Evolutionary conservation across 2,797 vertebrate species (phyloP).

Genomic region (Helostoma temminkii): DNA sequence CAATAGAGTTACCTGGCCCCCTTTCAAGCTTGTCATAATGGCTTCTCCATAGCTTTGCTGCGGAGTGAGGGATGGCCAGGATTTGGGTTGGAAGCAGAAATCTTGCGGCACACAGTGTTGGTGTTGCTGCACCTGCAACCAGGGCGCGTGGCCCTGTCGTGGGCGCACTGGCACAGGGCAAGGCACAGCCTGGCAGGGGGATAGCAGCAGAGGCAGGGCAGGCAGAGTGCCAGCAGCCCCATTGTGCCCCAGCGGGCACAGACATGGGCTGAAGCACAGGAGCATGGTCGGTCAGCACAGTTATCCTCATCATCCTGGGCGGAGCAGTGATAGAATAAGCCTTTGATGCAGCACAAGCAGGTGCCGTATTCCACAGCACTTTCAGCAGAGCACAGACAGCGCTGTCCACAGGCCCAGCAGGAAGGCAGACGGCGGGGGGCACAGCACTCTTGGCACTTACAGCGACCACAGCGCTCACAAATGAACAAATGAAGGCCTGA

Average conservation of each 20-base stretch:
- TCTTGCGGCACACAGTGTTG: slow-evolving; percentile 97
- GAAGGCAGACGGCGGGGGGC: slow-evolving; percentile 91
- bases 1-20: slow-evolving; percentile 12
- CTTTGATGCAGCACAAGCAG: slow-evolving; percentile 96
- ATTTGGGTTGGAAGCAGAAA: slow-evolving; percentile 86
- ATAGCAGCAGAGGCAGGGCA: slow-evolving; percentile 99
- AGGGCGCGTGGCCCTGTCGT: slow-evolving; percentile 90
- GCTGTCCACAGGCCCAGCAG: slow-evolving; percentile 94
- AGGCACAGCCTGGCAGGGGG: slow-evolving; percentile 95
- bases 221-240: slow-evolving; percentile 90
- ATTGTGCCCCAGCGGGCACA: slow-evolving; percentile 94
- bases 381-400: slow-evolving; percentile 95
- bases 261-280: slow-evolving; percentile 88
- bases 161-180: slow-evolving; percentile 91
- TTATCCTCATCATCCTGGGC: slow-evolving; percentile 94
- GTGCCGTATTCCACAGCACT: slow-evolving; percentile 93
- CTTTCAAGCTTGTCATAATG: slow-evolving; percentile 88
- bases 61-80: slow-evolving; percentile 82
- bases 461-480: slow-evolving; percentile 95
- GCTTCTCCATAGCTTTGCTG: slow-evolving; percentile 93
- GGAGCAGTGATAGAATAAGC: slow-evolving; percentile 97
- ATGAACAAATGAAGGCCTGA: slow-evolving; percentile 88
- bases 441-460: slow-evolving; percentile 93
- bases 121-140: slow-evolving; percentile 97
- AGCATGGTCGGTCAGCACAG: slow-evolving; percentile 96